Percentiles rank a stretch among this genome's conserved stretches.
These are phyloP conservation scores for Operophtera brumata DNA, from an alignment of 2,888 invertebrate genomes.

Conservation along the genomic window DNA sequence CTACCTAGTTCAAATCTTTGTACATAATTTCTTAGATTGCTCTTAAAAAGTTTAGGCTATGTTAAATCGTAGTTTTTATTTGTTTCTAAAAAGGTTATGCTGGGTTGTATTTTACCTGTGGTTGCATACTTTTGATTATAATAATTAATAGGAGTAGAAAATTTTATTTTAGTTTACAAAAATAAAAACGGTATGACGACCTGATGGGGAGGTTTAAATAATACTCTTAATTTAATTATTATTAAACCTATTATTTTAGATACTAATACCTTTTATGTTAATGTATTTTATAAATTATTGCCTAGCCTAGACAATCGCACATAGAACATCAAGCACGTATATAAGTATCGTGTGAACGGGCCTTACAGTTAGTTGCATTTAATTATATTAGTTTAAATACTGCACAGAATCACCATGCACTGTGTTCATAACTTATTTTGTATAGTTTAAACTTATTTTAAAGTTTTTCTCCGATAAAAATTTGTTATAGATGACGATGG, in stretches of 20 bases:
- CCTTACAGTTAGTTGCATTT: conserved; percentile 54
- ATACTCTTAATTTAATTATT: conserved; percentile 47
- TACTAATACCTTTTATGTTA: neutral
- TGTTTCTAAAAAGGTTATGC: neutral
- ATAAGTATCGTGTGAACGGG: conserved; percentile 29
- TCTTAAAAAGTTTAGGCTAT: too few species aligned
- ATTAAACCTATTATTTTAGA: neutral
- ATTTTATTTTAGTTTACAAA: neutral
- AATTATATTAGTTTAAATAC: conserved; percentile 45
- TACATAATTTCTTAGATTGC: too few species aligned
- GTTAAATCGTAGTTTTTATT: neutral
- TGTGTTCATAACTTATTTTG: conserved; percentile 53
- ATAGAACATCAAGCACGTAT: too few species aligned
- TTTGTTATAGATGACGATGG: neutral
- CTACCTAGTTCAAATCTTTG: neutral
- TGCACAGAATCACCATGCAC: conserved; percentile 62
- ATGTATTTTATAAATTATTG: too few species aligned
- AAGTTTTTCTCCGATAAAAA: neutral
- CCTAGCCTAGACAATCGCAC: too few species aligned
- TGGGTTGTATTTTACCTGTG: too few species aligned
- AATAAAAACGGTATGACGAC: conserved; percentile 30
- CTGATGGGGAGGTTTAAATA: conserved; percentile 33
- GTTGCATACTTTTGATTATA: too few species aligned
- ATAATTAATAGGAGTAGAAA: too few species aligned
- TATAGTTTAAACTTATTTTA: neutral